Evolutionary conservation across 1,140 invertebrate species (phyloP).

Genomic region (Musca vetustissima): DNA sequence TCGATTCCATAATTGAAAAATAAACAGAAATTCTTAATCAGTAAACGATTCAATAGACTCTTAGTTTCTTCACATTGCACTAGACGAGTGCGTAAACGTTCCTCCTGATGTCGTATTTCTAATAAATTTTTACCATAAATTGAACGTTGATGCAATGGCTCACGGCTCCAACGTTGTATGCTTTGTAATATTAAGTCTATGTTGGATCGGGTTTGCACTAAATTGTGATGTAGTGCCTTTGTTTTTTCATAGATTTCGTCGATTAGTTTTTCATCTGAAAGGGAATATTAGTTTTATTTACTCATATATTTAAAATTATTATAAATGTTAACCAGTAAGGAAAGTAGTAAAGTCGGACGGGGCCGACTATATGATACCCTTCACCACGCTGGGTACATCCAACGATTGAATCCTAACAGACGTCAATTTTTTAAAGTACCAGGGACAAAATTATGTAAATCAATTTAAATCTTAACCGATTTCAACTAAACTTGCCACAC

Average conservation of each 20-base stretch:
- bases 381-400: no score
- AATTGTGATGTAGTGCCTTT: constrained; percentile 58
- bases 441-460: no score
- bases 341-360: no score
- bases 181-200: constrained; percentile 53
- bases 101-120: constrained; percentile 60
- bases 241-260: constrained; percentile 42
- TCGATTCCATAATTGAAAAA: constrained; percentile 56
- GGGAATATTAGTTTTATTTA: no score
- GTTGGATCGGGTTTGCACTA: constrained; percentile 64
- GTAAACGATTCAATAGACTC: constrained; percentile 61
- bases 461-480: no score
- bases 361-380: no score
- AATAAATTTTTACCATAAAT: constrained; percentile 62
- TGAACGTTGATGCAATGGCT: constrained; percentile 62
- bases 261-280: constrained; percentile 39
- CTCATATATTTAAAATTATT: no score
- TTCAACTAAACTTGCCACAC: no score
- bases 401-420: no score
- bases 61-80: constrained; percentile 59
- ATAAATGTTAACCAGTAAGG: no score
- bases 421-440: no score
- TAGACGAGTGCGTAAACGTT: constrained; percentile 52
- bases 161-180: constrained; percentile 62
- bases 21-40: constrained; percentile 63